These are phyloP conservation scores for Pollicipes pollicipes DNA, from an alignment of 1,140 invertebrate species.

Conservation along the genomic window DNA sequence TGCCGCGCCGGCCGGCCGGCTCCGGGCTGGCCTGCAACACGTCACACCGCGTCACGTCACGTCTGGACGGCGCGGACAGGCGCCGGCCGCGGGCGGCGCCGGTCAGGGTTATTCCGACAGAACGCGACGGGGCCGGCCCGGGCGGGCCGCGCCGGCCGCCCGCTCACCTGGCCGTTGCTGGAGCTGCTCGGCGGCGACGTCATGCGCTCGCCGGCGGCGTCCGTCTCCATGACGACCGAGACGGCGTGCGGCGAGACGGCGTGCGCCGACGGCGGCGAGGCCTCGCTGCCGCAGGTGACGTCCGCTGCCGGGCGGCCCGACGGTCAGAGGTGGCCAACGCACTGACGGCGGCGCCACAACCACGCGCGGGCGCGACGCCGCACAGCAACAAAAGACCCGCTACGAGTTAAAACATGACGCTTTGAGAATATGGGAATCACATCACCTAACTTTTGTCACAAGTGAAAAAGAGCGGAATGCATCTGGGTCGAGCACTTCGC, in stretches of 20 bases:
- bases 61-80: not conserved
- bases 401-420: too few relatives aligned
- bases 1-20: too few relatives aligned
- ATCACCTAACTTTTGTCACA: too few relatives aligned
- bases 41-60: not conserved
- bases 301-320: too few relatives aligned
- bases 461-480: too few relatives aligned
- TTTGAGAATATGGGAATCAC: too few relatives aligned
- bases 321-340: too few relatives aligned
- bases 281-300: conserved; percentile 33
- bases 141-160: conserved; percentile 20
- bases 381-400: too few relatives aligned
- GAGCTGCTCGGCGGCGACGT: conserved; percentile 13
- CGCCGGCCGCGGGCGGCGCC: conserved; percentile 15
- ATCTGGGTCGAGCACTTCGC: too few relatives aligned
- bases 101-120: conserved; percentile 16
- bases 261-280: conserved; percentile 42
- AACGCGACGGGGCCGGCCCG: too few relatives aligned
- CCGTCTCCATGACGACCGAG: conserved; percentile 5
- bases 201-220: conserved; percentile 28
- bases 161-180: conserved; percentile 18
- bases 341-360: too few relatives aligned
- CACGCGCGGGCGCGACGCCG: too few relatives aligned
- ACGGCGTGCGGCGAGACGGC: conserved; percentile 21
- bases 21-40: conserved; percentile 4